Evolutionary conservation across 2,888 invertebrate genomes (phyloP).

Genomic region (Danaus chrysippus): DNA sequence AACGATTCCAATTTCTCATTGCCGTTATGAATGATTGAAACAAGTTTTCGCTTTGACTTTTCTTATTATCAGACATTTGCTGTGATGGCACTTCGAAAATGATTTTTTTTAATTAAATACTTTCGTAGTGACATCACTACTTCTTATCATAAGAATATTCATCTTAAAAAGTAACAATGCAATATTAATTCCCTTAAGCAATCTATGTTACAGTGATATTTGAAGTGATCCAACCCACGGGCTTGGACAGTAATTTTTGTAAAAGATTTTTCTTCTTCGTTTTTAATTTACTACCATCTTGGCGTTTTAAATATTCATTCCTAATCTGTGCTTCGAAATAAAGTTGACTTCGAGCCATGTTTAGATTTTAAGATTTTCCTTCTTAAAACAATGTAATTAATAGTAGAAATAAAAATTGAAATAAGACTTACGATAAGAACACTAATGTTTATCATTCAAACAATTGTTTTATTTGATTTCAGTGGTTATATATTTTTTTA

Average conservation of each 20-base stretch:
- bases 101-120: not conserved
- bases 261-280: conserved; percentile 32
- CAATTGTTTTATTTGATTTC: too few species aligned
- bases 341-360: conserved; percentile 16
- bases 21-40: conserved; percentile 4
- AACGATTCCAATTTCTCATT: conserved; percentile 4
- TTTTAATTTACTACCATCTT: conserved; percentile 34
- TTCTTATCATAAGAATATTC: too few species aligned
- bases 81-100: conserved; percentile 11
- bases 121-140: not conserved
- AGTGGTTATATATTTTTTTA: too few species aligned
- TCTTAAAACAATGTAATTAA: conserved; percentile 16
- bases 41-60: conserved; percentile 2
- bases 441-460: too few species aligned
- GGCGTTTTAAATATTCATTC: conserved; percentile 39
- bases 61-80: conserved; percentile 6
- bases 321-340: conserved; percentile 36
- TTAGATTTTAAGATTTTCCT: conserved; percentile 18
- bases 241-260: conserved; percentile 17
- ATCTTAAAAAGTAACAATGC: too few species aligned
- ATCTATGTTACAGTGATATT: not conserved
- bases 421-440: too few species aligned
- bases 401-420: conserved; percentile 1
- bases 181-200: not conserved
- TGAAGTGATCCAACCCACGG: not conserved